phyloP scores from a whole-genome alignment of 1,140 invertebrate species.

The Drosophila lacteicornis region DNA sequence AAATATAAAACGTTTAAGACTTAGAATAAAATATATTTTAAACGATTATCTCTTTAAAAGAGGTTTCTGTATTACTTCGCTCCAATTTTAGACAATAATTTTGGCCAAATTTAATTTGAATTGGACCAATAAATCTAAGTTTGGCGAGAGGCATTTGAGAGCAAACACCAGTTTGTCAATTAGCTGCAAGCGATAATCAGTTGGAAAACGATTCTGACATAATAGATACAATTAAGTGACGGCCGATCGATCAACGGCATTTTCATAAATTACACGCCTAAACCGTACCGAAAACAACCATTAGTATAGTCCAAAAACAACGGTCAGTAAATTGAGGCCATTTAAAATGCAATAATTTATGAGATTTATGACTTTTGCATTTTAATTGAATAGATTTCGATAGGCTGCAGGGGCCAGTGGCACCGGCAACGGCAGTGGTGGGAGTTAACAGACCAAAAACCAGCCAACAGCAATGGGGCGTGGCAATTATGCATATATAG shows the following conservation, averaged over 20 bases:
- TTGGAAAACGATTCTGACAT: slow-evolving; percentile 34
- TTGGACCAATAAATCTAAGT: background rate
- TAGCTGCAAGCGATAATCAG: slow-evolving; percentile 25
- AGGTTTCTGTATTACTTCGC: no score
- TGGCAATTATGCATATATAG: slow-evolving; percentile 21
- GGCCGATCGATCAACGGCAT: slow-evolving; percentile 29
- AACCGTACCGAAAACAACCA: slow-evolving; percentile 2
- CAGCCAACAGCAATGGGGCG: slow-evolving; percentile 48
- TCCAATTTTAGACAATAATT: no score
- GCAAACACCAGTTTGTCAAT: slow-evolving; percentile 18
- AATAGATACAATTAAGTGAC: slow-evolving; percentile 43
- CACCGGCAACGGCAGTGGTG: slow-evolving; percentile 10
- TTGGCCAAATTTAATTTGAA: no score
- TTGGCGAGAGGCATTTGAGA: background rate
- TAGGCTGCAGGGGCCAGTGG: slow-evolving; percentile 27
- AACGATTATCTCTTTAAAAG: no score
- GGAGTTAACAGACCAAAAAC: slow-evolving; percentile 26
- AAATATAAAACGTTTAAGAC: no score
- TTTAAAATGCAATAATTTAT: slow-evolving; percentile 77
- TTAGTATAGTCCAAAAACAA: slow-evolving; percentile 8
- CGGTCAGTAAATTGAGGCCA: slow-evolving; percentile 47
- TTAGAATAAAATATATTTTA: no score
- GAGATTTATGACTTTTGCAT: slow-evolving; percentile 75
- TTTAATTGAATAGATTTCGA: slow-evolving; percentile 78
- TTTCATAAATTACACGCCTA: slow-evolving; percentile 48